Conservation (phyloP, 2,888 invertebrate species). For the Plebejus melissa region DNA sequence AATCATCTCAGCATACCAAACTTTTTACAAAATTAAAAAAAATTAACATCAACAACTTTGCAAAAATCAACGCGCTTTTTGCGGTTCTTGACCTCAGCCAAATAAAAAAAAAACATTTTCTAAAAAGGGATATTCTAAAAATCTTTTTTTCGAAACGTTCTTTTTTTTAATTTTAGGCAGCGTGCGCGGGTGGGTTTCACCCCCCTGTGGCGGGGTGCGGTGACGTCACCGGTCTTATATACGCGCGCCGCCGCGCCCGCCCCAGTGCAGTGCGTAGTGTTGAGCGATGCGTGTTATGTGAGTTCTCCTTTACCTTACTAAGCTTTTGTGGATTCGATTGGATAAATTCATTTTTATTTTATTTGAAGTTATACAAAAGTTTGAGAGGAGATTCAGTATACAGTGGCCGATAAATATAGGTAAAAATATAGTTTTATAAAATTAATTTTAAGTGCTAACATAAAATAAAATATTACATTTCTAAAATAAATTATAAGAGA, state of each 20-base stretch:
- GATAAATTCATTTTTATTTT: background rate
- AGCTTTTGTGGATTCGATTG: constrained; percentile 24
- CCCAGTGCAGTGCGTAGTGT: constrained; percentile 37
- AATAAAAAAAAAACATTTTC: background rate
- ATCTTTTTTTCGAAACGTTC: too few relatives aligned
- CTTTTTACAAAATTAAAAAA: background rate
- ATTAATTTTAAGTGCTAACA: background rate
- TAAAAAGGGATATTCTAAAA: background rate
- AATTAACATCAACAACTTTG: too few relatives aligned
- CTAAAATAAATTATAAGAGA: background rate
- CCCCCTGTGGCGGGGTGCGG: constrained; percentile 22
- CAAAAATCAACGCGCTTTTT: too few relatives aligned
- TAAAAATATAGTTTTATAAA: background rate
- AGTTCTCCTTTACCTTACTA: constrained; percentile 34
- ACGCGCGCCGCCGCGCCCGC: constrained; percentile 31
- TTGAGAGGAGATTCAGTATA: background rate
- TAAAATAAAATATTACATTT: background rate
- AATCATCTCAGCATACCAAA: background rate
- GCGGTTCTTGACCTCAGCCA: background rate
- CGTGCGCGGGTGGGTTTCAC: background rate
- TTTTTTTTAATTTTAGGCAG: background rate
- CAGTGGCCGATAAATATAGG: constrained; percentile 10
- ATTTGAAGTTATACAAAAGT: background rate
- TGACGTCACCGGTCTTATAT: constrained; percentile 35
- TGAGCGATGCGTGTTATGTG: constrained; percentile 33